phyloP scores from a whole-genome alignment of 2,797 vertebrate genomes.

The Paedocypris micromegethes region DNA sequence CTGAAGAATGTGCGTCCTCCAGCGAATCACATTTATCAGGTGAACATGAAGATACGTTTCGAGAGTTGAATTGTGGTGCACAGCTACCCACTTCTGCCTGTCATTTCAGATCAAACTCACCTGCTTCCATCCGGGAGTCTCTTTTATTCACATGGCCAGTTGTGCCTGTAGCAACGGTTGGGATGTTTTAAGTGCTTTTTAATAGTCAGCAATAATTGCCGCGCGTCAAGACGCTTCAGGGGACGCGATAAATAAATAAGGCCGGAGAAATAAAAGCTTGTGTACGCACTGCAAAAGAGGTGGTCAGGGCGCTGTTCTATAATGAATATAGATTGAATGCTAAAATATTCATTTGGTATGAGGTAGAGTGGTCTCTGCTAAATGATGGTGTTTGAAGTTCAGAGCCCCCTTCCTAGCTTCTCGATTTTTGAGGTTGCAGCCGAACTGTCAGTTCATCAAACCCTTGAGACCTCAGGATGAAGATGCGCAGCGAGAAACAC shows the following conservation, averaged over 20 bases:
- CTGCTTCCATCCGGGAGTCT: constrained; percentile 58
- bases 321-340: constrained; percentile 77
- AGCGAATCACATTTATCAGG: not conserved
- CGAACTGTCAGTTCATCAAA: constrained; percentile 33
- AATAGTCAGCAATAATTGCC: constrained; percentile 72
- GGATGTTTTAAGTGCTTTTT: constrained; percentile 70
- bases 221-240: constrained; percentile 61
- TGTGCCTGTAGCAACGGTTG: constrained; percentile 57
- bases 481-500: not conserved
- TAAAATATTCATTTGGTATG: constrained; percentile 76
- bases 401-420: constrained; percentile 28
- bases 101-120: constrained; percentile 56
- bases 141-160: constrained; percentile 60
- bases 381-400: constrained; percentile 46
- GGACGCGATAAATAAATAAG: constrained; percentile 74
- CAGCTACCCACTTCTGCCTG: constrained; percentile 54
- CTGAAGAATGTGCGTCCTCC: not conserved
- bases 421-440: constrained; percentile 32
- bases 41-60: constrained; percentile 42
- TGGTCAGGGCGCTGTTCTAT: constrained; percentile 67
- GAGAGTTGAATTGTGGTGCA: constrained; percentile 43
- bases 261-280: constrained; percentile 74
- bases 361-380: constrained; percentile 58
- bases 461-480: constrained; percentile 13
- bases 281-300: constrained; percentile 65